Conservation (phyloP, 1,140 invertebrate genomes). For the Diuraphis noxia region DNA sequence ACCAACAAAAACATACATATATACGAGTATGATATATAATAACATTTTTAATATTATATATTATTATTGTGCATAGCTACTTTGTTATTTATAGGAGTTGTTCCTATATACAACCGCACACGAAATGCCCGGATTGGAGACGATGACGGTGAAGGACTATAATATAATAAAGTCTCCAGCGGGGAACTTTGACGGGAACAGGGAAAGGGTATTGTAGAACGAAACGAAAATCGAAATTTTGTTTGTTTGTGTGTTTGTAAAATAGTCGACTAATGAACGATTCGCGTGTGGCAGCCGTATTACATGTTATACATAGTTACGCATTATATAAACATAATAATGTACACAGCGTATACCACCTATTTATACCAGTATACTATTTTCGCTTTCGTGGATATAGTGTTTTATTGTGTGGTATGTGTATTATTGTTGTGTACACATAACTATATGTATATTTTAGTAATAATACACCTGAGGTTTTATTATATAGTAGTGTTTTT, state of each 20-base stretch:
- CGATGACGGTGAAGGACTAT: neutral
- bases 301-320: neutral
- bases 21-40: neutral
- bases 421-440: neutral
- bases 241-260: neutral
- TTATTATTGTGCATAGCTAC: constrained; percentile 17
- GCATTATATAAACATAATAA: neutral
- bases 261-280: constrained; percentile 1
- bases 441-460: neutral
- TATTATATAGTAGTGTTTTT: neutral
- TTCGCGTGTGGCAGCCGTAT: constrained; percentile 14
- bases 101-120: neutral
- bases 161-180: neutral
- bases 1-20: neutral
- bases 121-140: neutral
- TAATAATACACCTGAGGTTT: neutral
- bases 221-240: neutral
- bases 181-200: neutral
- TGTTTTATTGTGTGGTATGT: neutral
- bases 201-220: constrained; percentile 1
- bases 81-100: neutral
- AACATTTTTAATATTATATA: neutral
- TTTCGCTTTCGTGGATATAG: neutral
- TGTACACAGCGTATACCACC: neutral
- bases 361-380: neutral